Percentiles rank a stretch among this genome's conserved stretches.
Conservation (phyloP, 2,797 vertebrate genomes). For the Oophaga sylvatica region DNA sequence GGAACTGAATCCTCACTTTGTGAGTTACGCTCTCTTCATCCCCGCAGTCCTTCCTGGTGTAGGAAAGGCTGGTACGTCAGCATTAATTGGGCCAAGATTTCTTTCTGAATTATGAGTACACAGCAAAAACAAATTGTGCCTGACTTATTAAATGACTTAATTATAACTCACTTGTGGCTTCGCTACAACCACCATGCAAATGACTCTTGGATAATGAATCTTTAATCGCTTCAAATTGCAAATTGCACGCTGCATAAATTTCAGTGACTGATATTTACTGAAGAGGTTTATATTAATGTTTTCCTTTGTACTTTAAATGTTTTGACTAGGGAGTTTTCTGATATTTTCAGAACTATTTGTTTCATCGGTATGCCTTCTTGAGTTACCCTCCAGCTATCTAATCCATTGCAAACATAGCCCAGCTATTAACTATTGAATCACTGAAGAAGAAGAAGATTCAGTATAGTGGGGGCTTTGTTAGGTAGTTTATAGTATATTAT, state of each 20-base stretch:
- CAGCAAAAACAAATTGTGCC: slow-evolving; percentile 49
- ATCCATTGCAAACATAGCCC: not conserved
- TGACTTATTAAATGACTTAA: slow-evolving; percentile 55
- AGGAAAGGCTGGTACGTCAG: slow-evolving; percentile 21
- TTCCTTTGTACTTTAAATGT: slow-evolving; percentile 19
- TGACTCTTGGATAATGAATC: slow-evolving; percentile 52
- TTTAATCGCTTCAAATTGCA: slow-evolving; percentile 51
- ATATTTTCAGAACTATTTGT: slow-evolving; percentile 3
- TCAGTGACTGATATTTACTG: slow-evolving; percentile 45
- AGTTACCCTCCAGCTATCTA: not conserved
- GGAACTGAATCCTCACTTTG: not conserved
- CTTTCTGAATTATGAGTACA: slow-evolving; percentile 36
- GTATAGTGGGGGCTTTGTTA: no score
- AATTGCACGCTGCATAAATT: slow-evolving; percentile 47
- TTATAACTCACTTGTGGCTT: slow-evolving; percentile 50
- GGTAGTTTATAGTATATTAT: no score
- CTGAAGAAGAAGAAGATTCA: no score
- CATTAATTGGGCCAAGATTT: slow-evolving; percentile 53
- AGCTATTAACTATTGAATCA: no score
- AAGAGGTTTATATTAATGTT: slow-evolving; percentile 26
- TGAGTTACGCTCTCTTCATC: not conserved
- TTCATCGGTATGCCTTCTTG: not conserved
- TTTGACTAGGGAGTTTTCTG: not conserved
- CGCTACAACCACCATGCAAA: slow-evolving; percentile 44
- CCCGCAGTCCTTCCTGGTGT: not conserved